These are phyloP conservation scores for Polydrusus pterygomalis DNA, from an alignment of 2,888 invertebrate genomes.

Conservation along the genomic window DNA sequence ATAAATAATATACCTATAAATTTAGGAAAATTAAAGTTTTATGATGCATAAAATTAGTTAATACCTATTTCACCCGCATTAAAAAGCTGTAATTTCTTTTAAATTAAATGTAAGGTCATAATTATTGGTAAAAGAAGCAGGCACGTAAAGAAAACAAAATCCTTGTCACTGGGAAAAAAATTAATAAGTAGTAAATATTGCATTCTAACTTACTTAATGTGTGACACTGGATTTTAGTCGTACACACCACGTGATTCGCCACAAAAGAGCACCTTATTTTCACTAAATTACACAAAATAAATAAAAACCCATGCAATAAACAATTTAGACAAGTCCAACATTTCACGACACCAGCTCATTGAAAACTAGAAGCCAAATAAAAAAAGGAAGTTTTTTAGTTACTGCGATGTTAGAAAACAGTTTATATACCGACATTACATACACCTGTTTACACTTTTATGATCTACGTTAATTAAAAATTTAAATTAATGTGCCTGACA, in stretches of 20 bases:
- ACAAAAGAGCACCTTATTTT: not conserved
- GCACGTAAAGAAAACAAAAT: constrained; percentile 6
- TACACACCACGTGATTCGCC: not conserved
- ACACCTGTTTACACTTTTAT: constrained; percentile 44
- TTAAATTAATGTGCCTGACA: constrained; percentile 16
- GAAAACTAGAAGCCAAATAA: constrained; percentile 4
- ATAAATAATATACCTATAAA: too few species aligned
- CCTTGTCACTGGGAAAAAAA: not conserved
- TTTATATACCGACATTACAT: constrained; percentile 16
- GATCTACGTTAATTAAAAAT: constrained; percentile 38
- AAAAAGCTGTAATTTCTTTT: not conserved
- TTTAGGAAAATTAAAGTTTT: not conserved
- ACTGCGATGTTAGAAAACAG: constrained; percentile 42
- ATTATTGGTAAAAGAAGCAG: constrained; percentile 8
- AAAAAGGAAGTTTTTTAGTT: constrained; percentile 11
- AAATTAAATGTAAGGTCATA: constrained; percentile 1
- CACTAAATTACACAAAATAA: not conserved
- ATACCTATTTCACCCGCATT: constrained; percentile 11
- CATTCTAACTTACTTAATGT: constrained; percentile 2
- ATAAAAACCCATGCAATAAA: not conserved
- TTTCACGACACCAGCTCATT: constrained; percentile 7
- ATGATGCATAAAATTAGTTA: constrained; percentile 18
- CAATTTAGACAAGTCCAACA: not conserved
- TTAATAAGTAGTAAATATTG: constrained; percentile 2
- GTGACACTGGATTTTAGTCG: not conserved